phyloP scores from a whole-genome alignment of 2,797 vertebrate species.

The Avahi laniger region DNA sequence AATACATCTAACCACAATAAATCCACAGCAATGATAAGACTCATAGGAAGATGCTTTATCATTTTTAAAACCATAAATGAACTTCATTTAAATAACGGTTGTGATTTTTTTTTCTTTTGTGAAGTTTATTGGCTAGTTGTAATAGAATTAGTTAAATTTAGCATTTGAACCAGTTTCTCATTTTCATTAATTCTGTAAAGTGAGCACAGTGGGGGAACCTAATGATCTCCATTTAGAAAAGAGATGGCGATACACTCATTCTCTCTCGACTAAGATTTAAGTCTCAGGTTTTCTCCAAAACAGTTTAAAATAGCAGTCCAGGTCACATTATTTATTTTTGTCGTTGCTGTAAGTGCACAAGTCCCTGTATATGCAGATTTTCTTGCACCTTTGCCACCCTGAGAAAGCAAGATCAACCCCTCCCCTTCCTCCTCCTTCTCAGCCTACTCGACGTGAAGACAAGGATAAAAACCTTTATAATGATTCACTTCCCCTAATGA shows the following conservation, averaged over 20 bases:
- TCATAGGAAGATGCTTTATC: not conserved
- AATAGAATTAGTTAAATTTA: not conserved
- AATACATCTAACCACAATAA: not conserved
- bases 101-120: not conserved
- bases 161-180: not conserved
- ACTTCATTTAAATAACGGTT: not conserved
- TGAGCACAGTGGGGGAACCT: not conserved
- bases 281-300: not conserved
- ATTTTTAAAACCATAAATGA: not conserved
- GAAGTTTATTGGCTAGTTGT: not conserved
- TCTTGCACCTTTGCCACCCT: no score
- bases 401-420: no score
- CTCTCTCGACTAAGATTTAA: not conserved
- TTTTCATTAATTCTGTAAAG: not conserved
- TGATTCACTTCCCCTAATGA: no score
- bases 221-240: not conserved
- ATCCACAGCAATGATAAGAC: not conserved
- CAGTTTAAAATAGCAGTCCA: constrained; percentile 25
- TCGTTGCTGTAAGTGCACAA: no score
- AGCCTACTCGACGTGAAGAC: no score
- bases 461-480: no score
- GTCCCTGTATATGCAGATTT: no score
- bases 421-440: no score
- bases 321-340: not conserved
- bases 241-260: not conserved